Evolutionary conservation across 2,797 vertebrate genomes (phyloP).

Genomic region (Menidia menidia): DNA sequence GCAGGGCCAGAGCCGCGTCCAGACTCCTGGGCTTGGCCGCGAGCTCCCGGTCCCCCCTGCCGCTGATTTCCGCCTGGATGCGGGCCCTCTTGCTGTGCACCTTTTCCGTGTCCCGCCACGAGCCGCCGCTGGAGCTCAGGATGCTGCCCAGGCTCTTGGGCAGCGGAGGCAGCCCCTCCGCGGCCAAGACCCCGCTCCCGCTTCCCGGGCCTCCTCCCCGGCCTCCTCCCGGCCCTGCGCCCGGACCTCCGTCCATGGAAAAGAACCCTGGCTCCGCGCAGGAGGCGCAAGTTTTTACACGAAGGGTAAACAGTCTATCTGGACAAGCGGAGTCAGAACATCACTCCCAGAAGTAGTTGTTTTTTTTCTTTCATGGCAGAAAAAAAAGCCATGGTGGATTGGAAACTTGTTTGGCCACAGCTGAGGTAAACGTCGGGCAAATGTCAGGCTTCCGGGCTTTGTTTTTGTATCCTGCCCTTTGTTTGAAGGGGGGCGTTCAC

Average conservation of each 20-base stretch:
- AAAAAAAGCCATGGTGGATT: not conserved
- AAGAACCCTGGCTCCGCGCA: not conserved
- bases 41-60: conserved; percentile 45
- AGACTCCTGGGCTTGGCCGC: conserved; percentile 77
- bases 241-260: no score
- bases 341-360: not conserved
- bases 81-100: conserved; percentile 84
- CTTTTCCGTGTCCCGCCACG: conserved; percentile 85
- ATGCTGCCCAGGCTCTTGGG: conserved; percentile 86
- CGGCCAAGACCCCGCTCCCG: conserved; percentile 42
- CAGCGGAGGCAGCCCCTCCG: conserved; percentile 82
- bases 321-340: not conserved
- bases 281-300: not conserved
- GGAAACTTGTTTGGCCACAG: not conserved
- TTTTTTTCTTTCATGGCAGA: not conserved
- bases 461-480: conserved; percentile 55
- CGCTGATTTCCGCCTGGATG: conserved; percentile 85
- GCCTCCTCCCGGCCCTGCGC: not conserved
- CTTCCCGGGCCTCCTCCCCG: conserved; percentile 45
- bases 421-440: not conserved
- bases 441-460: conserved; percentile 57
- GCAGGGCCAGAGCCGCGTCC: conserved; percentile 83
- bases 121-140: conserved; percentile 86
- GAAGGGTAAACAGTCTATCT: not conserved
- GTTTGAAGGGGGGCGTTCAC: conserved; percentile 27